Evolutionary conservation across 2,888 invertebrate genomes (phyloP), one percentile per base, ranked within the genome.

Genomic region (Theristus sp.): DNA sequence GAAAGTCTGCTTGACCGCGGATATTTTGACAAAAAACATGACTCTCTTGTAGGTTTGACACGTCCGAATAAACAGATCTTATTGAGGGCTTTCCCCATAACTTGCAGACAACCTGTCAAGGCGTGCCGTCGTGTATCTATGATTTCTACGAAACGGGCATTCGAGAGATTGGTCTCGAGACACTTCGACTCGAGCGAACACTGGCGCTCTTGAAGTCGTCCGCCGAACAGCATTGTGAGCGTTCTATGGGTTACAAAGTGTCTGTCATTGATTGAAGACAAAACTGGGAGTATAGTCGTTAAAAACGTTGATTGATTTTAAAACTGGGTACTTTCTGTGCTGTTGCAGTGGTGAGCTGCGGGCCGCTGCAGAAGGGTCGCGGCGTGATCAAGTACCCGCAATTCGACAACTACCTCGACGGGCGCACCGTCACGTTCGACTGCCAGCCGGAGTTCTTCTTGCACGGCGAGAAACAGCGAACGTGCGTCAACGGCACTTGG

Each of bases 361-460:
- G 68, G 1, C 68, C 68, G 10, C 63, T 68, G 52, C 57, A 63
- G 30, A 69, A 67, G 26, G 66, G 64, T 24, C 59, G 58, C 6
- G 68, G 68, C 26, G 69, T 67, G n/a, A 59, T 68, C 49, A 68
- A 68, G 61, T 64, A 62, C 56, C 68, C 68, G 17, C 65, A 66
- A 20, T 67, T 65, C 25, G 64, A 68, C 60, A 69, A 68, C 56
- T 68, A 68, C 54, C 56, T 68, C 57, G 68, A 68, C 59, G 67
- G 67, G 6, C 68, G 64, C 3, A 64, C 63, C 1, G 68, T 68
- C 20, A 68, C 66, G 22, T 68, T 68, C 59, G 63, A 66, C 1
- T 68, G 68, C 60, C 67, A 68, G 52, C 68, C 68, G 6, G 67
- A 69, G 46, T 68, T 64, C 49, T 68, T 67, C 57, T 61, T 68